Percentiles rank a stretch among this genome's conserved stretches.
phyloP scores from a whole-genome alignment of 2,797 vertebrate species.

The Eulemur rubriventer region DNA sequence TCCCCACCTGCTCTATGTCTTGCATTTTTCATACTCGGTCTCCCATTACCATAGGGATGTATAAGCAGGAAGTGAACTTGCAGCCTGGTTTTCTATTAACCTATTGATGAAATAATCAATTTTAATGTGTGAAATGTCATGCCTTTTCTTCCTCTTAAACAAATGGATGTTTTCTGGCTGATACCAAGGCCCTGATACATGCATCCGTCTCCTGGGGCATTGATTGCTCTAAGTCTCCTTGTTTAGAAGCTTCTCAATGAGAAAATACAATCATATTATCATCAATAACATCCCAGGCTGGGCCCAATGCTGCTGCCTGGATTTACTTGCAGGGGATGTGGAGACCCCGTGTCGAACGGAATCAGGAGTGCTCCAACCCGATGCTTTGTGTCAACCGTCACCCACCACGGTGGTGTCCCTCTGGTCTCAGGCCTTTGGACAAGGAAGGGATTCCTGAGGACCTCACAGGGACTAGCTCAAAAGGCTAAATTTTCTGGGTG shows the following conservation, averaged over 20 bases:
- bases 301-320: accelerated
- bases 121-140: constrained; percentile 72
- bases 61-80: constrained; percentile 74
- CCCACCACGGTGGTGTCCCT: accelerated
- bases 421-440: not conserved
- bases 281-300: not conserved
- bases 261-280: not conserved
- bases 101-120: constrained; percentile 87
- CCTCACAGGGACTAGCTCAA: not conserved
- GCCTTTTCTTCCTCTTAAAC: constrained; percentile 74
- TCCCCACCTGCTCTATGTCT: not conserved
- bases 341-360: accelerated
- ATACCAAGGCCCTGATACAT: constrained; percentile 46
- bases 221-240: not conserved
- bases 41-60: constrained; percentile 26
- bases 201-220: constrained; percentile 49
- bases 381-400: accelerated
- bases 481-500: not conserved
- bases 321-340: accelerated
- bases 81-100: constrained; percentile 84
- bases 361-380: accelerated
- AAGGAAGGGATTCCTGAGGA: accelerated
- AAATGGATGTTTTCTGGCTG: constrained; percentile 71
- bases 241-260: constrained; percentile 23
- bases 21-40: constrained; percentile 79